Conservation (phyloP, 2,113 vertebrate genomes). For the Muscicapa adusta region DNA sequence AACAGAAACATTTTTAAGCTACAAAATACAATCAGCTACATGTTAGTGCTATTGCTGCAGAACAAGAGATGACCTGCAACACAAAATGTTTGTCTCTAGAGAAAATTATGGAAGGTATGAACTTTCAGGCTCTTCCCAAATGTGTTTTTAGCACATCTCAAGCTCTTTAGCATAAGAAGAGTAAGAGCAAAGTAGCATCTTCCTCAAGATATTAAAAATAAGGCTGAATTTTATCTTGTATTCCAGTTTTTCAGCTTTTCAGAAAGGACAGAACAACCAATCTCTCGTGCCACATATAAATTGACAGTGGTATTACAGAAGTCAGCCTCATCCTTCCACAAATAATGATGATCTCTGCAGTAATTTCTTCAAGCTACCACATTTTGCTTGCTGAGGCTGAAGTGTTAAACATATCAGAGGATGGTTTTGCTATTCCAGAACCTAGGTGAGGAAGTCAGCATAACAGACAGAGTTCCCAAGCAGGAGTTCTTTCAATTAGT, state of each 20-base stretch:
- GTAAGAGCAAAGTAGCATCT: not conserved
- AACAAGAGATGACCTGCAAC: not conserved
- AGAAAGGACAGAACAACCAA: not conserved
- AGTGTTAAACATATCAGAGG: not conserved
- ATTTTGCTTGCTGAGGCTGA: not conserved
- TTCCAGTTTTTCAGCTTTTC: not conserved
- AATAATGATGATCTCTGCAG: not conserved
- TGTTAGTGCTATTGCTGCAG: not conserved
- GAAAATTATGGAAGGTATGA: not conserved
- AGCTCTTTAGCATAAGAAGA: not conserved
- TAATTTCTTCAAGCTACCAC: not conserved
- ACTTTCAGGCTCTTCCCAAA: not conserved
- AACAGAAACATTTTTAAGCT: not conserved
- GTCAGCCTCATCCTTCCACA: not conserved
- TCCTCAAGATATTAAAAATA: not conserved
- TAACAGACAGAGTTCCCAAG: not conserved
- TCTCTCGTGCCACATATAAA: accelerated
- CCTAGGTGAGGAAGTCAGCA: not conserved
- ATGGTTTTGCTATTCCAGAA: not conserved
- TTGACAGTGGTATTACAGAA: not conserved
- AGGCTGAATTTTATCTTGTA: not conserved
- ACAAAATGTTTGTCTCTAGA: not conserved
- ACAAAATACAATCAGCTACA: not conserved
- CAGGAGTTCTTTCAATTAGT: not conserved
- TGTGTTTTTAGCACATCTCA: not conserved